phyloP scores from a whole-genome alignment of 2,113 vertebrate genomes.

The Propithecus coquereli region DNA sequence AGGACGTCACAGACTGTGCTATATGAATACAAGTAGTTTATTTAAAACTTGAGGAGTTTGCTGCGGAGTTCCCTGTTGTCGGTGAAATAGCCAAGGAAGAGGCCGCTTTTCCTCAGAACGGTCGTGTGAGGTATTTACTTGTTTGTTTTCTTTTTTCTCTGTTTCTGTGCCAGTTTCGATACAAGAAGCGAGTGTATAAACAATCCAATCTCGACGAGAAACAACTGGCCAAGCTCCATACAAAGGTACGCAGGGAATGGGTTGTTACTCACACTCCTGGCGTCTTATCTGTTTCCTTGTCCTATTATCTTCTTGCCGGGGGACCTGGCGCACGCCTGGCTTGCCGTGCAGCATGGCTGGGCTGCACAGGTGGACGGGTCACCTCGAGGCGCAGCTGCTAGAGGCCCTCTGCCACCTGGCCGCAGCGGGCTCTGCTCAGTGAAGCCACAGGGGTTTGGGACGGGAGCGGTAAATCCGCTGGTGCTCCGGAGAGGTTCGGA shows the following conservation, averaged over 20 bases:
- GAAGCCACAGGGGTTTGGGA: accelerated
- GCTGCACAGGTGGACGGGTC: accelerated
- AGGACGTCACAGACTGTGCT: accelerated
- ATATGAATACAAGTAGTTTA: accelerated
- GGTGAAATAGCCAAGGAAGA: accelerated
- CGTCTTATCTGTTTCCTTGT: not conserved
- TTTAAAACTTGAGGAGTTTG: accelerated
- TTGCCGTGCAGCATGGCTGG: accelerated
- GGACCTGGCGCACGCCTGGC: accelerated
- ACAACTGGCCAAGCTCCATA: conserved; percentile 95
- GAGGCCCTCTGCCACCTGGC: not conserved
- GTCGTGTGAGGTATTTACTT: accelerated
- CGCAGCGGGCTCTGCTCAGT: not conserved
- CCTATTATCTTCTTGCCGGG: accelerated
- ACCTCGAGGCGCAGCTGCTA: too few species aligned
- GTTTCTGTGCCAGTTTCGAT: conserved; percentile 89
- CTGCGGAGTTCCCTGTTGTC: accelerated
- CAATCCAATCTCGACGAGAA: conserved; percentile 94
- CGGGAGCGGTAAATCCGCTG: too few species aligned
- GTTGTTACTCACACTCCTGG: accelerated
- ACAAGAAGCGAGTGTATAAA: conserved; percentile 97
- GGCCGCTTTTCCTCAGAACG: accelerated
- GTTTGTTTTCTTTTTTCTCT: not conserved
- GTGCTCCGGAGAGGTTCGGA: too few species aligned
- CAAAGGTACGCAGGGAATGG: conserved; percentile 84